Evolutionary conservation across 2,113 vertebrate genomes (phyloP), one percentile per base, ranked within the genome.

Genomic region (Sterrhoptilus dennistouni): DNA sequence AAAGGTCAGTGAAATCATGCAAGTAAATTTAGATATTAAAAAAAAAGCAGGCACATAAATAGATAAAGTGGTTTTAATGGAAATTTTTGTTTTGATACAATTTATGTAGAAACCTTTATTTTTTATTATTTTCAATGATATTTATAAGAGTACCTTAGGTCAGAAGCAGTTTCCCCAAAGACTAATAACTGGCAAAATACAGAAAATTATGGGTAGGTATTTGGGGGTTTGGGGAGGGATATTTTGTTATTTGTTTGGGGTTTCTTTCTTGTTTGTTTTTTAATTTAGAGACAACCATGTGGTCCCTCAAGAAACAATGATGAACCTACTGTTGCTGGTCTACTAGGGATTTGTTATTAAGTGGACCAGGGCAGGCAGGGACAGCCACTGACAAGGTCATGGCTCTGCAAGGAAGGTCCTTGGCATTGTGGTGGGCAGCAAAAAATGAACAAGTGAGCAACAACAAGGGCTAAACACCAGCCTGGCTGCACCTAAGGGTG

Each of bases 1-100:
- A 96, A 90, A 90, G 33, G 87, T 75, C 89, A 91, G 44, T 35
- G 66, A 94, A 96, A 52, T 53, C 69, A 82, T 31, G 14, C 23
- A 85, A 76, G 45, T 50, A 94, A 82, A 87, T 89, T 91, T 85
- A 57, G 38, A 89, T 38, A 66, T 79, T 69, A n/a, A 71, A 16
- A 57, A 89, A 89, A 95, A 78, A 82, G 29, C 23, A 85, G 22
- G 42, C 29, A 69, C 44, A 50, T 78, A 89, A 85, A 83, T 25
- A 6, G 82, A 40, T 29, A 22, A 65, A 84, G 14, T 35, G 22
- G 14, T 79, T 90, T 87, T 35, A 93, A 87, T 76, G 11, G 64
- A 80, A 52, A 15, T 50, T 54, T 86, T 87, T 92, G 35, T 64
- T 92, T 83, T 76, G 57, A 77, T 23, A 50, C 18, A 21, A 54